Evolutionary conservation across 2,113 vertebrate genomes (phyloP), one percentile per base, ranked within the genome.

Genomic region (Nipponia nippon): DNA sequence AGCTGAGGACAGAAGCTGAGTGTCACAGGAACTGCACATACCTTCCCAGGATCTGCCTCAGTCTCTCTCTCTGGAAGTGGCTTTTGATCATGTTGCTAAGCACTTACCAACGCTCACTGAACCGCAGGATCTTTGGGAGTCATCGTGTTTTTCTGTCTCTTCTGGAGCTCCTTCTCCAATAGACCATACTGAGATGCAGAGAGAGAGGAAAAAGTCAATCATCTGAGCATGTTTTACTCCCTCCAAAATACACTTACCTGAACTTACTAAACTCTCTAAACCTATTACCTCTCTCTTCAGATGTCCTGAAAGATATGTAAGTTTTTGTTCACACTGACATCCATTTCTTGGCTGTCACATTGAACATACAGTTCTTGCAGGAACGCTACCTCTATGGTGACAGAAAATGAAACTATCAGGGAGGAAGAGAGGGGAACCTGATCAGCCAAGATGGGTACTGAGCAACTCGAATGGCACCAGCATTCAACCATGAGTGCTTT

Each of bases 81-180:
- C 36, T 58, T 76, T 53, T 71, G 34, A 11, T 62, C 77, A 61
- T 47, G 7, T 46, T 89, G 62, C 29, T 10, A 15, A 55, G 50
- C 9, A 98, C 99, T 99, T 98, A 99, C 99, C 99, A 42, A 99
- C 99, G 27, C 93, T 94, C 87, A 99, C 98, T 26, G 98, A 94
- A 62, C 98, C 99, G 7, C 98, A 95, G 56, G 99, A 99, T 80
- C 97, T 96, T 10, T 99, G 98, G 5, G 98, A 97, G 47, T 97
- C 98, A 70, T 99, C 98, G 0, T 23, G 98, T 89, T 99, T 99
- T 25, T 99, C 99, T 84, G 98, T 94, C 0, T 99, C 99, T 44
- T 99, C 99, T 20, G 98, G 98, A 36, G 87, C 34, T 70, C 98
- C 98, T 10, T 99, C 99, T 62, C 99, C 99, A 69, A 99, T 75